Base-by-base conservation (phyloP, 2,888 invertebrate genomes). In the Cephonodes hylas region DNA sequence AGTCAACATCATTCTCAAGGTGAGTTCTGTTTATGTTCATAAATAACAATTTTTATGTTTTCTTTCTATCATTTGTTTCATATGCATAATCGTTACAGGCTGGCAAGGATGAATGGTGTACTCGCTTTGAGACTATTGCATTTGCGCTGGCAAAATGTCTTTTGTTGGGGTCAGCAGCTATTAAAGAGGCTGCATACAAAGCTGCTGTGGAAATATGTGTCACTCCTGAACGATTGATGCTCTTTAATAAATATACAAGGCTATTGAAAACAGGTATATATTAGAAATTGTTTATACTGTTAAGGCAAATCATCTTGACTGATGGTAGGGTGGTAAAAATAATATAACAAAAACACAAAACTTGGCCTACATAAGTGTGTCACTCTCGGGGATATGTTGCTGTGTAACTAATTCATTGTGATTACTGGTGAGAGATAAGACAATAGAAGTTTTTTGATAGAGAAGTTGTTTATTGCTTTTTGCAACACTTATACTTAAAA, bases 61-160 rank as follows among this genome's bases (percentile, higher is more conserved):
- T 22, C n/a, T 46, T 34, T 44, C 13, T 58, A 23, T 20, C 20
- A n/a, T 45, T 1, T 13, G 22, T 13, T 23, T 48, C 20, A n/a
- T 34, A 45, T 8, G 31, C 18, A 48, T 34, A 42, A 34, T 45
- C 18, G 58, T 80, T 80, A 65, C 70, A 94, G 93, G 89, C 91
- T 59, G 91, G 87, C 67, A 86, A 90, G 72, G 90, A 89, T 70
- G 88, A 90, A 3, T 90, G 86, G 79, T 91, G 91, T 65, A 93
- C 93, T 15, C 85, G 93, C 66, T 93, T 91, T 66, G 94, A 94
- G 63, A 93, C 94, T 10, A 85, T 95, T n/a, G 89, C 95, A 53
- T 95, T 94, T 84, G 94, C 94, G 13, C 80, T 96, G 57, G 94
- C 95, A 1, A 90, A 95, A 73, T 95, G 95, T 74, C 87, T 94